A percentile compares a stretch with the other conserved stretches of the same genome.
phyloP scores from a whole-genome alignment of 1,140 invertebrate species.

The Chymomyza costata region DNA sequence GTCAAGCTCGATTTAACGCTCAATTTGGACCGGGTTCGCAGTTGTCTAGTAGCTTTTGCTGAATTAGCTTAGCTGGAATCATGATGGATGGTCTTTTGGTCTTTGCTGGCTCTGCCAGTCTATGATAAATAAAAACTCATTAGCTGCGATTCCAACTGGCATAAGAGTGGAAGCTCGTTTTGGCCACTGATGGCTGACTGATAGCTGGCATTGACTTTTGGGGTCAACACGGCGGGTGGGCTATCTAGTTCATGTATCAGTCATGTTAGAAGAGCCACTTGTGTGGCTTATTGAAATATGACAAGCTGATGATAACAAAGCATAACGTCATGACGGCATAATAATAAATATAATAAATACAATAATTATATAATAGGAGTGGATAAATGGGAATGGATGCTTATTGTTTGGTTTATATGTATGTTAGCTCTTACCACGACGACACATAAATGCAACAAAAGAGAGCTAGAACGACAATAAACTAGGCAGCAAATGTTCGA shows the following conservation, averaged over 20 bases:
- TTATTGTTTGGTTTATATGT: too few relatives aligned
- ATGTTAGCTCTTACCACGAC: too few relatives aligned
- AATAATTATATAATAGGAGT: too few relatives aligned
- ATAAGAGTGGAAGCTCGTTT: slow-evolving; percentile 29
- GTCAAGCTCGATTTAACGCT: slow-evolving; percentile 56
- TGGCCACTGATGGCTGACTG: slow-evolving; percentile 42
- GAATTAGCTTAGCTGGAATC: slow-evolving; percentile 17
- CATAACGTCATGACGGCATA: slow-evolving; percentile 25
- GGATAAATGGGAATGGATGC: too few relatives aligned
- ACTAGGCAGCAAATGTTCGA: slow-evolving; percentile 31
- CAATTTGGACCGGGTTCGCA: slow-evolving; percentile 31
- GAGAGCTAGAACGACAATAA: slow-evolving; percentile 46
- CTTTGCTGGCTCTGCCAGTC: too few relatives aligned
- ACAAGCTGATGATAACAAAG: slow-evolving; percentile 37
- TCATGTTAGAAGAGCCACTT: slow-evolving; percentile 36
- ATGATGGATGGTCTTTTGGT: slow-evolving; percentile 44
- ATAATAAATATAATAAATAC: slow-evolving; percentile 31
- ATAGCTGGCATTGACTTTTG: slow-evolving; percentile 46
- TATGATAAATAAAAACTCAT: slow-evolving; percentile 68
- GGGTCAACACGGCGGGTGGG: slow-evolving; percentile 22
- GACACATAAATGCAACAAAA: too few relatives aligned
- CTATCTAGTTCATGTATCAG: slow-evolving; percentile 25
- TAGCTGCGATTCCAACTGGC: too few relatives aligned
- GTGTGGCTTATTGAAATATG: slow-evolving; percentile 35
- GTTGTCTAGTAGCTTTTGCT: slow-evolving; percentile 16